phyloP scores from a whole-genome alignment of 2,888 invertebrate species.

The Mimumesa dahlbomi region DNA sequence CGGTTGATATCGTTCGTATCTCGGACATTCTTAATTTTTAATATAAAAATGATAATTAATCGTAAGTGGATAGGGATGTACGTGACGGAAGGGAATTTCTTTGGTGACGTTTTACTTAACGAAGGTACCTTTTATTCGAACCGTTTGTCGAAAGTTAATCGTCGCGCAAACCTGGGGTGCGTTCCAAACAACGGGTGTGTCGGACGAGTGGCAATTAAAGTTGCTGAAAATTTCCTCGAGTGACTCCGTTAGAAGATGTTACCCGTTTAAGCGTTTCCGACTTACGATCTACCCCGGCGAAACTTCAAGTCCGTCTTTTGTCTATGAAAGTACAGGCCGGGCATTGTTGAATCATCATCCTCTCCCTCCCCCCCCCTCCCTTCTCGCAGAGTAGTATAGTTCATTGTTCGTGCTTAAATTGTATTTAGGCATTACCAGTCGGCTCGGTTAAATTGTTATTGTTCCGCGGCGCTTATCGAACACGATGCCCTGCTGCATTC shows the following conservation, averaged over 20 bases:
- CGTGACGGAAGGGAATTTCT: too few species aligned
- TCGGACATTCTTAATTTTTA: background rate
- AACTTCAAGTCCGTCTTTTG: conserved; percentile 48
- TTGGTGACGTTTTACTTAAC: too few species aligned
- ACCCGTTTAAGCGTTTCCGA: conserved; percentile 39
- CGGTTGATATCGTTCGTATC: background rate
- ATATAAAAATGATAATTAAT: too few species aligned
- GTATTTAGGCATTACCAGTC: conserved; percentile 67
- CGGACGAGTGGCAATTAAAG: conserved; percentile 27
- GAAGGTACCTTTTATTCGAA: too few species aligned
- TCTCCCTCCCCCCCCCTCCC: conserved; percentile 24
- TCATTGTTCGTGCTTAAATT: conserved; percentile 68
- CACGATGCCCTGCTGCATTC: conserved; percentile 63
- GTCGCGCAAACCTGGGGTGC: too few species aligned
- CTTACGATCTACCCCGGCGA: conserved; percentile 47
- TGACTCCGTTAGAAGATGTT: conserved; percentile 24
- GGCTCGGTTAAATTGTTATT: conserved; percentile 68
- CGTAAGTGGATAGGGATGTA: too few species aligned
- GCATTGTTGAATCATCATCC: conserved; percentile 47
- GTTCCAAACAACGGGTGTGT: too few species aligned
- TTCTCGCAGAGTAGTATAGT: conserved; percentile 36
- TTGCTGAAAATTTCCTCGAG: conserved; percentile 6
- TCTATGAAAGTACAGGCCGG: conserved; percentile 50
- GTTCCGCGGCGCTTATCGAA: conserved; percentile 66
- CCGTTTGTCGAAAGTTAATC: too few species aligned